Base-by-base conservation (phyloP, 1,140 invertebrate genomes). In the Mercenaria mercenaria region DNA sequence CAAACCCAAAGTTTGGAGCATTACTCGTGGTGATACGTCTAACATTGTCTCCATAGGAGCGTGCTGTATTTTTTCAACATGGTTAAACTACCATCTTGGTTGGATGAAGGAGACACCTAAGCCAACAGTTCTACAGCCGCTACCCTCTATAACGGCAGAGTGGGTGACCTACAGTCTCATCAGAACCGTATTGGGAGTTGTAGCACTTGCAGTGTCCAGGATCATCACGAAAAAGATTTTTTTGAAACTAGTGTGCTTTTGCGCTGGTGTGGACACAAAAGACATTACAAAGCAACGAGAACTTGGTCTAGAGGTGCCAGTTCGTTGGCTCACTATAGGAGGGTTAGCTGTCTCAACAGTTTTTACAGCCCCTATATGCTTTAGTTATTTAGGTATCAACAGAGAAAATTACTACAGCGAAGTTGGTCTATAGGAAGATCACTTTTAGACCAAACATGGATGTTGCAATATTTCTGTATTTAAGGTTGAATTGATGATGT, bases 31-130 rank as follows among this genome's bases (percentile, higher is more conserved):
- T 8, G 88, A 89, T 59, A 89, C 88, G 11, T 83, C 88, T 20
- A 89, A 89, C 50, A 89, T 89, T 50, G 81, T 89, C 18, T 89
- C 88, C n/a, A 89, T 89, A 43, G 88, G 39, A 26, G 20, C 79
- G 13, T 52, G 61, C 18, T 41, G 82, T 50, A 32, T 76, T 0
- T 26, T 83, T 8, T 37, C 52, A 20, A 23, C 52, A 0, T 89
- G 88, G 88, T 43, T 89, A 20, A 77, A 61, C 39, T 89, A 77
- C 50, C 88, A 89, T 26, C 67, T 89, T 0, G 88, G 88, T 10
- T 89, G 88, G 88, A 32, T 84, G 37, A 50, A 29, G 29, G 69
- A 59, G 47, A 77, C 88, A 32, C 64, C 88, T 0, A 23, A 43
- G 34, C 39, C 80, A 3, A 18, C 69, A 3, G 43, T 26, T 23